These are phyloP conservation scores for Drosophila peninsularis DNA, from an alignment of 2,888 invertebrate genomes.

Conservation along the genomic window DNA sequence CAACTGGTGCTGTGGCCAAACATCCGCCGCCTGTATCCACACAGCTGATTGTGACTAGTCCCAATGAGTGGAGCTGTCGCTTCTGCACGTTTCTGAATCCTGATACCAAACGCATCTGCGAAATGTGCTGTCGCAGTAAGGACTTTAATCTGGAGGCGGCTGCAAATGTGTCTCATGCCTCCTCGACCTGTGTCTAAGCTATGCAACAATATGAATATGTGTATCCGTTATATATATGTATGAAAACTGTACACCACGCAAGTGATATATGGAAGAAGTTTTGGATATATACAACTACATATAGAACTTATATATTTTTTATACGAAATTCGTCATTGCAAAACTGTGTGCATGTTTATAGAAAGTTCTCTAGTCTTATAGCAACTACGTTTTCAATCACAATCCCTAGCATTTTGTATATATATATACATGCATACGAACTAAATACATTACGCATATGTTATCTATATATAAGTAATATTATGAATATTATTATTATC, in stretches of 20 bases:
- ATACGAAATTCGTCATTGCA: conserved; percentile 64
- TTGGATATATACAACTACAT: conserved; percentile 42
- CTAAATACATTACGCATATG: conserved; percentile 20
- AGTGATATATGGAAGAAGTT: conserved; percentile 62
- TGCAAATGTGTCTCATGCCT: conserved; percentile 75
- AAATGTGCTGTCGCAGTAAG: conserved; percentile 88
- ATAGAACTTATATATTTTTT: conserved; percentile 67
- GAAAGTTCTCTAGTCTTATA: conserved; percentile 67
- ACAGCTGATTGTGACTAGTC: conserved; percentile 78
- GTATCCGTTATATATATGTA: conserved; percentile 1
- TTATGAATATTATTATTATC: conserved; percentile 26
- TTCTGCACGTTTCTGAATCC: conserved; percentile 89
- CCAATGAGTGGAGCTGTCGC: conserved; percentile 87
- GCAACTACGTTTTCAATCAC: conserved; percentile 48
- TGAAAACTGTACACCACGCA: conserved; percentile 45
- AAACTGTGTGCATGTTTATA: conserved; percentile 64
- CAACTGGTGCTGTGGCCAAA: conserved; percentile 62
- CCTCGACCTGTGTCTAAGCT: conserved; percentile 83
- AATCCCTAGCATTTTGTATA: conserved; percentile 18
- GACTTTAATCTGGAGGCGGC: conserved; percentile 84
- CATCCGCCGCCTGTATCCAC: conserved; percentile 70
- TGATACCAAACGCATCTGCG: conserved; percentile 87
- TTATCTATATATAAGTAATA: conserved; percentile 41
- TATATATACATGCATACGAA: conserved; percentile 32
- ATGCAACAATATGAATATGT: conserved; percentile 18